Evolutionary conservation across 2,797 vertebrate species (phyloP), one percentile per base, ranked within the genome.

Genomic region (Bradypodion pumilum): DNA sequence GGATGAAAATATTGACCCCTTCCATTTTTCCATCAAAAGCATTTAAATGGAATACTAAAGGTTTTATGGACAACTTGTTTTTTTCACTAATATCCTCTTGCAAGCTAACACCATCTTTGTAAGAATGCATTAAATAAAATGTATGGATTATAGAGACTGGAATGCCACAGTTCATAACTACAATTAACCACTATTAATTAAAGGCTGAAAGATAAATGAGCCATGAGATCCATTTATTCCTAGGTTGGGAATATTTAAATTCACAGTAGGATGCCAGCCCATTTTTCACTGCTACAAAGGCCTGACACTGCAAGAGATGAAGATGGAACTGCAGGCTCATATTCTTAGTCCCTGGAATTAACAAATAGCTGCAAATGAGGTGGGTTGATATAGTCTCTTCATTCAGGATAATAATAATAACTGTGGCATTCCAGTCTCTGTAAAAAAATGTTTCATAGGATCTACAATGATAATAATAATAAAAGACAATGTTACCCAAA

Each of bases 161-260:
- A 95, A 94, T 94, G 93, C 90, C 92, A 92, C 93, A 93, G 94
- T 95, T 95, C 95, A 95, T 95, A 96, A 96, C 95, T 95, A 94
- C 95, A 96, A 96, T 96, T 96, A 96, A 95, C 95, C 93, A 95
- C 95, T 94, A 95, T 96, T 96, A 96, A 96, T 96, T 96, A 96
- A 96, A 95, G 92, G 92, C 91, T 95, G 92, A 86, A 92, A 95
- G 95, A 96, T 94, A 96, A 96, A 96, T 92, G 95, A 96, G 94
- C 92, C 94, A 89, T 92, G 89, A 79, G 60, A 95, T 95, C 89
- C 91, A 78, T 94, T 96, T 96, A 95, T 95, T 92, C 92, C 92
- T 94, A 81, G 90, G 93, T 86, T 94, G 93, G 93, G 92, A 95
- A 94, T 95, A 94, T 95, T 96, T 96, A 95, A 95, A 96, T 96